Evolutionary conservation across 2,797 vertebrate species (phyloP).

Genomic region (Characodon lateralis): DNA sequence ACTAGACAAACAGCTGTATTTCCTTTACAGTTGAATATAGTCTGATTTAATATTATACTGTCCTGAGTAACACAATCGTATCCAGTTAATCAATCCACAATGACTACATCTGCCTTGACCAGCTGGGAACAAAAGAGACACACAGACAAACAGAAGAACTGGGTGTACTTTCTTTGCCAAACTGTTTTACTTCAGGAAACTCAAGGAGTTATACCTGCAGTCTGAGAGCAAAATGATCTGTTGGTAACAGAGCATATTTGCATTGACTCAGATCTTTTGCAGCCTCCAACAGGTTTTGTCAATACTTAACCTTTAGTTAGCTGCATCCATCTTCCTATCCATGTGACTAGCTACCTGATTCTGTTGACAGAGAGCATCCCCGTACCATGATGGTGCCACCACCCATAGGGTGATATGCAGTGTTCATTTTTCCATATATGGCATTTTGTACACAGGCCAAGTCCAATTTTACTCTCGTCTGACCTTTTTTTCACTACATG

Average conservation of each 20-base stretch:
- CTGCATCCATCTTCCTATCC: no score
- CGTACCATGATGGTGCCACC: background rate
- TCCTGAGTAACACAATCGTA: background rate
- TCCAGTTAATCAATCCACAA: no score
- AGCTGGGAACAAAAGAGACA: background rate
- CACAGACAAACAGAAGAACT: background rate
- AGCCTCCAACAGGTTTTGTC: no score
- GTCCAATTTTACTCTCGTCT: no score
- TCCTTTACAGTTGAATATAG: background rate
- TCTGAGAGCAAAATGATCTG: background rate
- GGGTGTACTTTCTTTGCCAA: background rate
- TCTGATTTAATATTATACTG: background rate
- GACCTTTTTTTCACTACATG: no score
- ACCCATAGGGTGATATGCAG: background rate
- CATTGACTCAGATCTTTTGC: no score
- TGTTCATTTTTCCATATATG: background rate
- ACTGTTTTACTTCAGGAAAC: background rate
- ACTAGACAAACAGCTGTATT: background rate
- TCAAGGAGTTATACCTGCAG: background rate
- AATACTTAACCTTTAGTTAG: no score
- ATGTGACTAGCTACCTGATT: background rate
- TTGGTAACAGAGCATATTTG: no score
- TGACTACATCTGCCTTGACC: background rate
- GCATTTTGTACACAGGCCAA: background rate
- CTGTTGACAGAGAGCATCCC: background rate